These are phyloP conservation scores for Tylochromis polylepis DNA, from an alignment of 2,113 vertebrate species.

Conservation along the genomic window DNA sequence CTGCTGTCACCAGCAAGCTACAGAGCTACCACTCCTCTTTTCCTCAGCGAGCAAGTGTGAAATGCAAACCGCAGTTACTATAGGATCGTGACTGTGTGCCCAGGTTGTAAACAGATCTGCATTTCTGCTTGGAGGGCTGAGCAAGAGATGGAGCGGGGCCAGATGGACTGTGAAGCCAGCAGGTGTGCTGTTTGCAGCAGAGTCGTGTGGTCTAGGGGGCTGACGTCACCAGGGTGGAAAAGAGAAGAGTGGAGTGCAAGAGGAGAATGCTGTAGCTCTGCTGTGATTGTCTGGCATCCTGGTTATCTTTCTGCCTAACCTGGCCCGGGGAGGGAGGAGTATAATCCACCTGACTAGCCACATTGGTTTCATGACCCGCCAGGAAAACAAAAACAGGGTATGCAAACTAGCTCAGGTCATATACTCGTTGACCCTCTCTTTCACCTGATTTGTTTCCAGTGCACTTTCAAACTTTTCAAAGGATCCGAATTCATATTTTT, in stretches of 20 bases:
- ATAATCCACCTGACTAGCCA: constrained; percentile 19
- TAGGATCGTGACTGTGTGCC: constrained; percentile 20
- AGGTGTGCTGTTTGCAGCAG: constrained; percentile 68
- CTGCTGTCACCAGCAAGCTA: not conserved
- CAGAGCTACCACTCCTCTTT: not conserved
- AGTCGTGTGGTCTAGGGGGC: constrained; percentile 45
- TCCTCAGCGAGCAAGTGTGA: not conserved
- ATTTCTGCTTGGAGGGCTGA: constrained; percentile 33
- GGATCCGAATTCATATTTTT: not conserved
- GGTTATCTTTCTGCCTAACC: constrained; percentile 27
- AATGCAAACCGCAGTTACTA: constrained; percentile 20
- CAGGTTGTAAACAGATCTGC: constrained; percentile 54
- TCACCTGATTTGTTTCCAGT: constrained; percentile 33
- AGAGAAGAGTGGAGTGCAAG: constrained; percentile 36
- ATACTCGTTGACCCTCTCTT: not conserved
- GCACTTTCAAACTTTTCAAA: constrained; percentile 29
- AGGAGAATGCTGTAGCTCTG: constrained; percentile 16
- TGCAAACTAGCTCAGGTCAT: constrained; percentile 58
- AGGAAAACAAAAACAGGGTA: constrained; percentile 14
- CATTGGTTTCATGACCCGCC: not conserved
- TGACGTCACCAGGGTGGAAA: constrained; percentile 61
- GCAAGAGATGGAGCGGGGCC: constrained; percentile 56
- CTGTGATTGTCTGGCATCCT: constrained; percentile 41
- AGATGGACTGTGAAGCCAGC: constrained; percentile 57
- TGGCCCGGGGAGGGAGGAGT: not conserved